Base-by-base conservation (phyloP, 2,888 invertebrate genomes). In the Mechanitis mazaeus region DNA sequence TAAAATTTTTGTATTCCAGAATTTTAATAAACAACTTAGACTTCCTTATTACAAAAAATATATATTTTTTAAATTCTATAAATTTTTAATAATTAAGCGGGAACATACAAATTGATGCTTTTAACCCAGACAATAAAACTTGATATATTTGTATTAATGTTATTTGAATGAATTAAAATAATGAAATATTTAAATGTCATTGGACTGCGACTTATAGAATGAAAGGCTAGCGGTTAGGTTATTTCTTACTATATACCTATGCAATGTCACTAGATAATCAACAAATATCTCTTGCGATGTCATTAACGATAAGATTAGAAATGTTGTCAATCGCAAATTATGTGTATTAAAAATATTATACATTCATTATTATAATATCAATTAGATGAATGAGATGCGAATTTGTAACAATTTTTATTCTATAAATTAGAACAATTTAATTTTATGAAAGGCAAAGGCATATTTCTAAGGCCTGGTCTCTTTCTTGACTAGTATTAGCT, bases 321-420 rank as follows among this genome's bases (percentile, higher is more conserved):
- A 69, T 71, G 76, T 79, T 87, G 88, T 81, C 88, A 87, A 88
- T 89, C 88, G 89, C 87, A 88, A 89, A 81, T 83, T 66, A 59
- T 33, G 57, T 63, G 50, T 47, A 31, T 50, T 11, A 50, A 31
- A 9, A 9, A 50, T 31, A 50, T 50, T 31, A 50, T 31, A 50
- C 35, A 47, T 20, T 20, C 11, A 9, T 31, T 7, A 50, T 61
- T 57, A 58, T 42, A 7, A 42, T 42, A 50, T 66, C 61, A 64
- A 80, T 72, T 58, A 61, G 68, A 66, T 64, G 61, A 63, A 58
- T 66, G 50, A 69, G 64, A 64, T 66, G 61, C 60, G 61, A 57
- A 54, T 47, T 63, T 64, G 60, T 54, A 59, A 60, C 59, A 60
- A 61, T 60, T 60, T 62, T 47, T 33, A 33, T 46, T 55, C 46